Conservation (phyloP, 2,888 invertebrate genomes). For the Hypena proboscidalis region DNA sequence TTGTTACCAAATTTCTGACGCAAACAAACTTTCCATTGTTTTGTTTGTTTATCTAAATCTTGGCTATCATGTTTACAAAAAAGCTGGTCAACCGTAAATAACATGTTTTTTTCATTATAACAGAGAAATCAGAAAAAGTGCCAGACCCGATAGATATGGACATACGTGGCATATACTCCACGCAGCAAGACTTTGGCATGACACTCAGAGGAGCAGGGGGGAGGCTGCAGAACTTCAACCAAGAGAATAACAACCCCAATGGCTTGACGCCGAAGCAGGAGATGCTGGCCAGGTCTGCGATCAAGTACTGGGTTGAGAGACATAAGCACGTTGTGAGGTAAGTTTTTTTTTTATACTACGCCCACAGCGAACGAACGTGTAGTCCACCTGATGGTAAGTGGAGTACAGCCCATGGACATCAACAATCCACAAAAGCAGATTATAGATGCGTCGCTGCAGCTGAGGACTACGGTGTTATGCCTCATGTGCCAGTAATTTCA, state of each 20-base stretch:
- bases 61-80: too few species aligned
- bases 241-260: conserved; percentile 87
- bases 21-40: too few species aligned
- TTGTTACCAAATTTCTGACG: too few species aligned
- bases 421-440: too few species aligned
- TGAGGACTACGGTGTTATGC: too few species aligned
- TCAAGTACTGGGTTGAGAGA: conserved; percentile 95
- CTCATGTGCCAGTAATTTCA: too few species aligned
- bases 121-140: conserved; percentile 75
- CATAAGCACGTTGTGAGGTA: conserved; percentile 95
- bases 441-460: too few species aligned
- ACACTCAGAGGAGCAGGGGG: conserved; percentile 89
- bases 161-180: conserved; percentile 90
- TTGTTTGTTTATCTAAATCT: too few species aligned
- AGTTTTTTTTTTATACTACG: neutral
- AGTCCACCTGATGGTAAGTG: too few species aligned
- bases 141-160: conserved; percentile 87
- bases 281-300: conserved; percentile 93
- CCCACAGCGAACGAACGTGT: too few species aligned
- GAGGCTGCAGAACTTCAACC: conserved; percentile 86
- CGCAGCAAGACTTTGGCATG: conserved; percentile 91
- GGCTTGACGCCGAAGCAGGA: conserved; percentile 93
- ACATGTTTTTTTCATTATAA: neutral
- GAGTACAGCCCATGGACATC: too few species aligned
- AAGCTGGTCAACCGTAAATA: too few species aligned